phyloP scores from a whole-genome alignment of 2,888 invertebrate species.

The Ophonus ardosiacus region DNA sequence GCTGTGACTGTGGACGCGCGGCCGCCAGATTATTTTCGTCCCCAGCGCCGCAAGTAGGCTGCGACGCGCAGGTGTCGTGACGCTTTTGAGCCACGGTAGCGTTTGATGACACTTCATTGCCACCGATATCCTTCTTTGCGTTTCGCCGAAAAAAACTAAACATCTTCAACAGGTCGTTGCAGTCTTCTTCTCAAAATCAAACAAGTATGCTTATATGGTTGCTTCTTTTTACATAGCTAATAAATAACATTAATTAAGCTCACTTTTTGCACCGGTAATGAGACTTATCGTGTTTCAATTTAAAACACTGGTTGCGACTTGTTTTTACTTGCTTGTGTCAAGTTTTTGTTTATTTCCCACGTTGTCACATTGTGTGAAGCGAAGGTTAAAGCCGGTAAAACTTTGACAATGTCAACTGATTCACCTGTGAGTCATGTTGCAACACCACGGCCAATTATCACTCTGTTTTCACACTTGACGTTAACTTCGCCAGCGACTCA shows the following conservation, averaged over 20 bases:
- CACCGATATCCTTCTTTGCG: constrained; percentile 38
- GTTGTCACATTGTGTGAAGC: neutral
- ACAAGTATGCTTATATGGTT: neutral
- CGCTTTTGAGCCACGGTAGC: constrained; percentile 13
- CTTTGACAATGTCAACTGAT: constrained; percentile 17
- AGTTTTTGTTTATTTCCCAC: constrained; percentile 4
- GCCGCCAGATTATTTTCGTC: constrained; percentile 55
- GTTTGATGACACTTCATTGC: constrained; percentile 23
- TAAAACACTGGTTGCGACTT: neutral
- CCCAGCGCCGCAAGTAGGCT: constrained; percentile 38
- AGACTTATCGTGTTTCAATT: no score
- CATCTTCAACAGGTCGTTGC: constrained; percentile 9
- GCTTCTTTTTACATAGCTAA: no score
- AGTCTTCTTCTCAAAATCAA: neutral
- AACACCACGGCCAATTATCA: neutral
- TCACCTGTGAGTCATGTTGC: constrained; percentile 2
- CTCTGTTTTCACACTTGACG: neutral
- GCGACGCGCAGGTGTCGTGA: constrained; percentile 52
- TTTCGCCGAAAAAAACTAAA: constrained; percentile 57
- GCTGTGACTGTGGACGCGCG: constrained; percentile 15
- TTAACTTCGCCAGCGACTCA: neutral
- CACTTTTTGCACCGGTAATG: no score
- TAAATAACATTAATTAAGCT: no score
- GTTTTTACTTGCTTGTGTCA: neutral
- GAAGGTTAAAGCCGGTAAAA: neutral